Base-by-base conservation (phyloP, 1,140 invertebrate species). In the Mamestra configurata region DNA sequence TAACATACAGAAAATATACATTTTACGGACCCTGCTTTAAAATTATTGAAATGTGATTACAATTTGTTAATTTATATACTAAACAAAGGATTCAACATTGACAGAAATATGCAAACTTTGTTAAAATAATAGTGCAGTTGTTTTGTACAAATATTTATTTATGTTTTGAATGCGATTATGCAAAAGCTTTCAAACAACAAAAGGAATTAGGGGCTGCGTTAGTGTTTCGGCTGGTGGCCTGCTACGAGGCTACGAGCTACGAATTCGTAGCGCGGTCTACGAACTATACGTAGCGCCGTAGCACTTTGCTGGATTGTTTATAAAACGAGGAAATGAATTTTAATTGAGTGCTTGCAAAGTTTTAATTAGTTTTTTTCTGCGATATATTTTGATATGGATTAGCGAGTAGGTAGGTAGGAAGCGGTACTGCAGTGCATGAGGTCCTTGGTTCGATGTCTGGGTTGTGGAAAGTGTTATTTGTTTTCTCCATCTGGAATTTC, bases 161-260 rank as follows among this genome's bases (percentile, higher is more conserved):
- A 66, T 70, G 68, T 77, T 81, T 81, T 75, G 37, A 77, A 81
- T 81, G 77, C 68, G 75, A 81, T 77, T 81, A 81, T 77, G 80
- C 80, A 81, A 81, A 79, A 53, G 46, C 57, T 79, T 51, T 75
- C 46, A 37, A 59, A 55, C 61, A 55, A 77, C 75, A 77, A 81
- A 81, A 81, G 73, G 80, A 77, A 81, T 78, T 78, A 81, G 55
- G 51, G 51, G 46, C 49, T 40, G 57, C 72, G 71, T 61, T 75
- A 68, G 40, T 77, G 64, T 71, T 80, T 76, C 27, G 35, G 46
- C 24, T 31, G 51, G 57, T 66, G 64, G 64, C 57, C 40, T 66
- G 55, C 75, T 66, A 77, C 57, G 57, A 77, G 51, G 51, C 73
- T 64, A 77, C 57, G 57, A 77, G 61, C 75, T 77, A 77, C 61